Conservation (phyloP, 64 coral and sea anemone species). For the Stichodactyla helianthus region DNA sequence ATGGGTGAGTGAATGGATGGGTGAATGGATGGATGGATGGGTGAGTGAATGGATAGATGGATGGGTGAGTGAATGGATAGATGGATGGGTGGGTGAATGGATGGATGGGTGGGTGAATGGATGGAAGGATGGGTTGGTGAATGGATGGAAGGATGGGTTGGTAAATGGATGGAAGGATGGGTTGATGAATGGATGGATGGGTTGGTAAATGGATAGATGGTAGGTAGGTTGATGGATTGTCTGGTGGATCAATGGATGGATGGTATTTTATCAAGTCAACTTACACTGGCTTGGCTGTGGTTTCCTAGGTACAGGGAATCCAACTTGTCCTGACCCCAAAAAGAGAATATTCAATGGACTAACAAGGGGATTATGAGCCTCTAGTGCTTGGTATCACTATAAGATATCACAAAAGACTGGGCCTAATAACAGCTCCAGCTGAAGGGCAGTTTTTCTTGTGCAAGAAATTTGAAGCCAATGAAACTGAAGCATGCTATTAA, state of each 20-base stretch:
- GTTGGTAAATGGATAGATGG: background rate
- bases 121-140: background rate
- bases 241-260: background rate
- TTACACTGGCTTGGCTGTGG: background rate
- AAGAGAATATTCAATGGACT: constrained; percentile 4
- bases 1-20: background rate
- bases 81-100: no score
- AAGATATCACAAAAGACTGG: no score
- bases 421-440: no score
- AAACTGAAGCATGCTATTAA: no score
- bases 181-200: background rate
- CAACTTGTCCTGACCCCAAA: constrained; percentile 6
- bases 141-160: background rate
- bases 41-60: no score
- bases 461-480: no score
- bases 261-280: background rate
- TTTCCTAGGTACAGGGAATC: background rate
- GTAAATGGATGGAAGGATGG: background rate
- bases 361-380: background rate
- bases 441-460: no score
- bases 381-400: background rate
- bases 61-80: background rate
- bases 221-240: no score
- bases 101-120: no score
- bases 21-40: no score